Percentiles rank a stretch among this genome's conserved stretches.
Evolutionary conservation across 2,113 vertebrate species (phyloP).

Genomic region (Muntiacus reevesi): DNA sequence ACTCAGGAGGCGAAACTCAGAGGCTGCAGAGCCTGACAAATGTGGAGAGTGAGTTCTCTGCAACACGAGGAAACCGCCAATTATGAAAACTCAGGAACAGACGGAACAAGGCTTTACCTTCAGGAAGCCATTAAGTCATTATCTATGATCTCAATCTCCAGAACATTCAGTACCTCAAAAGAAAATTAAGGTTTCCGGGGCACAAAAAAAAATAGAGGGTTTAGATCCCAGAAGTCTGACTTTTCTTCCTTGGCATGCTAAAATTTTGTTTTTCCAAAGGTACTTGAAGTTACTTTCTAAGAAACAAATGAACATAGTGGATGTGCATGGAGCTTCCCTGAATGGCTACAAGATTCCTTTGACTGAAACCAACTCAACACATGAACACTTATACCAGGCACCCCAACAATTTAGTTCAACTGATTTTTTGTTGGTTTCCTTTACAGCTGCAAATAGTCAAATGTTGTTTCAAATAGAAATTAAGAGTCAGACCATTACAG

Average conservation of each 20-base stretch:
- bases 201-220: not conserved
- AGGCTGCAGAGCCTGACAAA: not conserved
- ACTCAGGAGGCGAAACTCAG: not conserved
- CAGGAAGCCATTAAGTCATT: not conserved
- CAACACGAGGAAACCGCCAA: not conserved
- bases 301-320: not conserved
- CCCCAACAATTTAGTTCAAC: not conserved
- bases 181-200: slow-evolving; percentile 3
- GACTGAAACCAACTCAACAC: not conserved
- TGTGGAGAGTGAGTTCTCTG: not conserved
- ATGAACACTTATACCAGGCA: not conserved
- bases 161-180: slow-evolving; percentile 5
- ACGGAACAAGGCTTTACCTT: not conserved
- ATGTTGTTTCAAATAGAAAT: not conserved
- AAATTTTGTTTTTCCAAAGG: slow-evolving; percentile 22
- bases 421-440: not conserved
- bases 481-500: not conserved
- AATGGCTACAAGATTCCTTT: not conserved
- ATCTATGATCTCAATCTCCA: not conserved
- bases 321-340: not conserved
- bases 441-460: not conserved
- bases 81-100: not conserved
- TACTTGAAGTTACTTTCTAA: slow-evolving; percentile 13
- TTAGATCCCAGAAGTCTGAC: not conserved
- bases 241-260: slow-evolving; percentile 18